A percentile compares a stretch with the other conserved stretches of the same genome.
Evolutionary conservation across 1,140 invertebrate species (phyloP).

Genomic region (Zaprionus tsacasi): DNA sequence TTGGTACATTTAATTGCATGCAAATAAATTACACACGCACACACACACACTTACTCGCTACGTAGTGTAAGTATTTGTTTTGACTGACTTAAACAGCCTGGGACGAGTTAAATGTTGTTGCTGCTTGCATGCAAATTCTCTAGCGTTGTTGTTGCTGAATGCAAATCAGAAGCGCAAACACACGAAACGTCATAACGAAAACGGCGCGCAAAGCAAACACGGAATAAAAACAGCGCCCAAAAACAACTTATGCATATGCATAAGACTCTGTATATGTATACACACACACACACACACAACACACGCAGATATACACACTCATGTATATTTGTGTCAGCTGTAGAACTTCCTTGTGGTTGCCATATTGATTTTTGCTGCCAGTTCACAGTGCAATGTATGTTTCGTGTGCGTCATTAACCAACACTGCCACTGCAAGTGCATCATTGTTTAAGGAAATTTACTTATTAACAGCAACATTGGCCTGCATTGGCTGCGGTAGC

Average conservation of each 20-base stretch:
- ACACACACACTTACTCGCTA: background rate
- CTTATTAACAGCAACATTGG: slow-evolving; percentile 22
- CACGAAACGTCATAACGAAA: slow-evolving; percentile 46
- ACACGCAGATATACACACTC: too few species aligned
- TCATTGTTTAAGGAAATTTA: slow-evolving; percentile 8
- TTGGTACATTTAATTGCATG: slow-evolving; percentile 17
- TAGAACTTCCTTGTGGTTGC: slow-evolving; percentile 15
- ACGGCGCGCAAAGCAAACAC: slow-evolving; percentile 17
- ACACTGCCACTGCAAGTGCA: slow-evolving; percentile 13
- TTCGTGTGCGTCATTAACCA: slow-evolving; percentile 31
- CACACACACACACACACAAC: background rate
- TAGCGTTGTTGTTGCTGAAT: slow-evolving; percentile 14
- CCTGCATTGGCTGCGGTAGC: background rate
- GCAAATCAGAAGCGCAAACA: slow-evolving; percentile 46
- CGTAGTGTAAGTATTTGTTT: slow-evolving; percentile 15
- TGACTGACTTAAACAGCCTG: slow-evolving; percentile 17
- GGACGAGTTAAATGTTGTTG: slow-evolving; percentile 9
- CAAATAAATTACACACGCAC: background rate
- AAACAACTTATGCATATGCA: slow-evolving; percentile 11
- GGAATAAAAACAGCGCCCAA: slow-evolving; percentile 13
- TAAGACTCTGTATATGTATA: background rate
- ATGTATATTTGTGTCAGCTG: slow-evolving; percentile 3
- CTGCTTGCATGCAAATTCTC: slow-evolving; percentile 35
- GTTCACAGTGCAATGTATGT: slow-evolving; percentile 30
- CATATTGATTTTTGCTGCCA: slow-evolving; percentile 42